These are phyloP conservation scores for Caenorhabditis wallacei DNA, from an alignment of 2,888 invertebrate genomes.

Conservation along the genomic window DNA sequence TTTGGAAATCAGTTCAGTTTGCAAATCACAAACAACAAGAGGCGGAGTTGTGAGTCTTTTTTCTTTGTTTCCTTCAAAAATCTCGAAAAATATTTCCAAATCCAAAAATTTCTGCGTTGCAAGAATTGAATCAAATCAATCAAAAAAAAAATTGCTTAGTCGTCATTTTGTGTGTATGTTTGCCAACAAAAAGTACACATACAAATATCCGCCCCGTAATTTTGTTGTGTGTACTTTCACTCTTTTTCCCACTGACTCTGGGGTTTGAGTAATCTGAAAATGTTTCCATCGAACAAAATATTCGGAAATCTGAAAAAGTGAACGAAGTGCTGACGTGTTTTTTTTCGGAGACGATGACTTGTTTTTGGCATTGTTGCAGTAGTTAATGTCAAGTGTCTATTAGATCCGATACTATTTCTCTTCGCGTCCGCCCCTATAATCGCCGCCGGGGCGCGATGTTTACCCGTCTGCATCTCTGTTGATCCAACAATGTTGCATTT, in stretches of 20 bases:
- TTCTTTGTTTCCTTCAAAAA: neutral
- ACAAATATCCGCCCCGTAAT: constrained; percentile 53
- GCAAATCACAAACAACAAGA: constrained; percentile 73
- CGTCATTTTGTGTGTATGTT: constrained; percentile 48
- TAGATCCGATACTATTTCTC: constrained; percentile 47
- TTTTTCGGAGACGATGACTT: constrained; percentile 32
- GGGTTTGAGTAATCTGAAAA: neutral
- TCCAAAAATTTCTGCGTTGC: constrained; percentile 19
- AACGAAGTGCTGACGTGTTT: constrained; percentile 17
- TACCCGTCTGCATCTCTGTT: constrained; percentile 64
- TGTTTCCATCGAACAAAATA: neutral
- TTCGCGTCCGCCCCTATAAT: constrained; percentile 45
- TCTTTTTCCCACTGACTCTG: constrained; percentile 16
- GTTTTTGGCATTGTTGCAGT: constrained; percentile 56
- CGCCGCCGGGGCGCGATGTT: constrained; percentile 59
- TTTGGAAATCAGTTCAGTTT: constrained; percentile 82
- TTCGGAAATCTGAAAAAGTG: neutral
- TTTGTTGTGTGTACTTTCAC: constrained; percentile 58
- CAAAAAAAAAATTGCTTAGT: constrained; percentile 49
- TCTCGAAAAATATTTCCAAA: neutral
- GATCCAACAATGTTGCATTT: constrained; percentile 64
- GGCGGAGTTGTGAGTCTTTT: constrained; percentile 73
- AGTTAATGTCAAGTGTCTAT: constrained; percentile 35
- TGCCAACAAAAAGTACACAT: constrained; percentile 63
- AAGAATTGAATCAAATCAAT: constrained; percentile 51